Percentiles rank a stretch among this genome's conserved stretches.
phyloP scores from a whole-genome alignment of 1,140 invertebrate genomes.

The Atta cephalotes region DNA sequence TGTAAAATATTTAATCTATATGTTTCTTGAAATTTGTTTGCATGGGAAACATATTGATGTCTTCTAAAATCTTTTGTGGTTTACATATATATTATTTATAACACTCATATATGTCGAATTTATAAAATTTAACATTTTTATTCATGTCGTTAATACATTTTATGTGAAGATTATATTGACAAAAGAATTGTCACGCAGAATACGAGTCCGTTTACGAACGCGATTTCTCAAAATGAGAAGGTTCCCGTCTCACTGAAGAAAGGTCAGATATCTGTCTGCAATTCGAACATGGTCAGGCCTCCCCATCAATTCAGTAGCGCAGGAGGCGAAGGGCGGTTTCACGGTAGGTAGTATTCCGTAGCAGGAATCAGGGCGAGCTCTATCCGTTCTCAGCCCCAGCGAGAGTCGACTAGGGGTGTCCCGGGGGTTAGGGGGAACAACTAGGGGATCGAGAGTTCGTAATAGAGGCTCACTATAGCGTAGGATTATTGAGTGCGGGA shows the following conservation, averaged over 20 bases:
- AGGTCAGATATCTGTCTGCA: conserved; percentile 73
- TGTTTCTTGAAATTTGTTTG: not conserved
- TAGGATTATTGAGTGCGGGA: conserved; percentile 81
- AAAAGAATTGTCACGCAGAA: not conserved
- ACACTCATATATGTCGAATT: not conserved
- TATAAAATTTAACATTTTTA: not conserved
- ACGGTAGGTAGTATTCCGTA: conserved; percentile 61
- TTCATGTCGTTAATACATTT: not conserved
- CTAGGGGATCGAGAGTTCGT: conserved; percentile 73
- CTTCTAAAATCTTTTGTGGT: not conserved
- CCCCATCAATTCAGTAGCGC: conserved; percentile 77
- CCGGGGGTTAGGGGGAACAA: conserved; percentile 47
- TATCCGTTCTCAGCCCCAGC: conserved; percentile 48
- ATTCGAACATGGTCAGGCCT: conserved; percentile 75
- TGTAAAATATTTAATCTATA: not conserved
- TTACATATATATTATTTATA: not conserved
- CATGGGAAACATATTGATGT: not conserved
- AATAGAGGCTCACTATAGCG: conserved; percentile 79
- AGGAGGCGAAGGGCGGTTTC: conserved; percentile 73
- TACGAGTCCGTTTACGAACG: not conserved
- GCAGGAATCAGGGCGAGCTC: conserved; percentile 60
- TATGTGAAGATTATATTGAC: not conserved
- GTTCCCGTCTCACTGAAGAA: conserved; percentile 37
- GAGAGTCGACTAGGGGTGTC: conserved; percentile 55
- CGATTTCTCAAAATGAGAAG: conserved; percentile 39